A percentile compares a stretch with the other conserved stretches of the same genome.
phyloP scores from a whole-genome alignment of 2,888 invertebrate genomes.

The Andrena bucephala region DNA sequence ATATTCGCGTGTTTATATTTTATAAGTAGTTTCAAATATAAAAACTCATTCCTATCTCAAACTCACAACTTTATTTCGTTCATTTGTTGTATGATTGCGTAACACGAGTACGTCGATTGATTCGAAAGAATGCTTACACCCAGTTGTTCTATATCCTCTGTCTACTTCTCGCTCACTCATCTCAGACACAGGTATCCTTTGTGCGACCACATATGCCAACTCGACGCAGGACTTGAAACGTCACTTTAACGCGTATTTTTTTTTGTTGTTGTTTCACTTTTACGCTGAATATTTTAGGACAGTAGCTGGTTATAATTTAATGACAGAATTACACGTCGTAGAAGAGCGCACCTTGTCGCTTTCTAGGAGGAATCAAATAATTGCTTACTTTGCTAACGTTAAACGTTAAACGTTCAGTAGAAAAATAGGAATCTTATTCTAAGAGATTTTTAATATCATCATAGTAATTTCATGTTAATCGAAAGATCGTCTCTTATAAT shows the following conservation, averaged over 20 bases:
- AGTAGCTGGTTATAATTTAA: conserved; percentile 35
- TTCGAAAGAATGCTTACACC: conserved; percentile 62
- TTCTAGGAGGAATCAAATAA: conserved; percentile 57
- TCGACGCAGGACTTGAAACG: conserved; percentile 38
- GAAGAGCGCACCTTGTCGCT: conserved; percentile 38
- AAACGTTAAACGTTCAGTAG: conserved; percentile 55
- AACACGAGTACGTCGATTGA: conserved; percentile 67
- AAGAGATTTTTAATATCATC: conserved; percentile 46
- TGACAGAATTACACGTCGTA: conserved; percentile 48
- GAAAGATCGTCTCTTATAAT: conserved; percentile 33
- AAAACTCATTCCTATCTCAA: conserved; percentile 70
- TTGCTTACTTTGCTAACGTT: conserved; percentile 46
- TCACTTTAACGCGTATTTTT: conserved; percentile 17
- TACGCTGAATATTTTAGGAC: conserved; percentile 47
- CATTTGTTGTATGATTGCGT: conserved; percentile 63
- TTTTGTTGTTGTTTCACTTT: background rate
- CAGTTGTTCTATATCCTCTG: conserved; percentile 38
- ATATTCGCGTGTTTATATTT: conserved; percentile 30
- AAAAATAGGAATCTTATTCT: conserved; percentile 65
- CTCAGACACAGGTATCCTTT: conserved; percentile 48
- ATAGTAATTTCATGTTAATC: conserved; percentile 49
- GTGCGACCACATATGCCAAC: conserved; percentile 47
- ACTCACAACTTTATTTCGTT: conserved; percentile 76
- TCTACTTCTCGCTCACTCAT: conserved; percentile 41
- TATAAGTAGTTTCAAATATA: conserved; percentile 57